Evolutionary conservation across 1,140 invertebrate genomes (phyloP).

Genomic region (Whitmania pigra): DNA sequence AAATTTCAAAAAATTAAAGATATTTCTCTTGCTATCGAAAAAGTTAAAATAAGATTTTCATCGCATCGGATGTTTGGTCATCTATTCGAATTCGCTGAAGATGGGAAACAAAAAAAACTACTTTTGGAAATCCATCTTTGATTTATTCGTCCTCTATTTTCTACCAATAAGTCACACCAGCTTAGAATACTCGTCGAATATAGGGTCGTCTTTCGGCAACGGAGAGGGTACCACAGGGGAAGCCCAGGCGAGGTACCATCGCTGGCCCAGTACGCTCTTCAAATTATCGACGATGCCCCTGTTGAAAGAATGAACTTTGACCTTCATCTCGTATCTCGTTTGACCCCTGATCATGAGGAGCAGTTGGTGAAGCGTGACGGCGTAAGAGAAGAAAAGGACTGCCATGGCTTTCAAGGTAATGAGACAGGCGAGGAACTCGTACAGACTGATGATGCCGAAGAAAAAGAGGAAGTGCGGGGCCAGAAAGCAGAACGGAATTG

Average conservation of each 20-base stretch:
- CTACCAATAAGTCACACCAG: too few species aligned
- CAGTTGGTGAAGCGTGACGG: constrained; percentile 26
- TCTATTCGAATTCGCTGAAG: too few species aligned
- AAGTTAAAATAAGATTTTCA: too few species aligned
- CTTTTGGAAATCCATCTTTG: too few species aligned
- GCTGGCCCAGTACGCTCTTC: constrained; percentile 54
- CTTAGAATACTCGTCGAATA: too few species aligned
- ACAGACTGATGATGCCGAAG: constrained; percentile 28
- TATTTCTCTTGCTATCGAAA: too few species aligned
- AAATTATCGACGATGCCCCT: constrained; percentile 47
- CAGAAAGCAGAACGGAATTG: constrained; percentile 28
- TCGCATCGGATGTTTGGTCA: too few species aligned
- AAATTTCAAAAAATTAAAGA: too few species aligned
- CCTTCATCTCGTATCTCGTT: constrained; percentile 32
- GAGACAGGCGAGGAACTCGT: constrained; percentile 28
- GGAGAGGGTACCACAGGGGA: constrained; percentile 61
- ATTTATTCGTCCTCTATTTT: too few species aligned
- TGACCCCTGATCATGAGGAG: constrained; percentile 30
- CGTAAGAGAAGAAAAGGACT: constrained; percentile 29
- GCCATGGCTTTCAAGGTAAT: constrained; percentile 29
- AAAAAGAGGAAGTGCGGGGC: constrained; percentile 30
- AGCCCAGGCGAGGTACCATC: constrained; percentile 59
- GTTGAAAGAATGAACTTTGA: constrained; percentile 25
- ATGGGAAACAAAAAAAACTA: too few species aligned
- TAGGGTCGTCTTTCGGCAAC: constrained; percentile 39